These are phyloP conservation scores for Eristalis intricaria DNA, from an alignment of 2,888 invertebrate genomes.

Conservation along the genomic window DNA sequence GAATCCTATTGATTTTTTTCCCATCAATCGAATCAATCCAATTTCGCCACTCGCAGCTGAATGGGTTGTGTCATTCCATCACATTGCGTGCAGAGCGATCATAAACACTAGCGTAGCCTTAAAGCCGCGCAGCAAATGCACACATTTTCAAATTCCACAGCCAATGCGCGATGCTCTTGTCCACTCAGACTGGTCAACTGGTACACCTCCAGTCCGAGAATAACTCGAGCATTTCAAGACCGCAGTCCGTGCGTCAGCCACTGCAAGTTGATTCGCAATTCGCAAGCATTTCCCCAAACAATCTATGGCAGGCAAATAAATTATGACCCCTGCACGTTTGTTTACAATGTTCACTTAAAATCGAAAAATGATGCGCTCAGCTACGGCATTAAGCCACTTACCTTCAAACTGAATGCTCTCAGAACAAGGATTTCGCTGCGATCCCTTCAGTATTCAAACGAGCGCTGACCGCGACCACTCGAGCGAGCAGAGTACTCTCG, in stretches of 20 bases:
- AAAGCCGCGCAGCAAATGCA: no score
- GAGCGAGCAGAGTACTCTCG: slow-evolving; percentile 17
- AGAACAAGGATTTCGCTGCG: slow-evolving; percentile 37
- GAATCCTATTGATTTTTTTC: no score
- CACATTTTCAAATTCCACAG: no score
- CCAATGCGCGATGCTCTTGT: background rate
- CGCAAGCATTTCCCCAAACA: slow-evolving; percentile 17
- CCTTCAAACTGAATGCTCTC: slow-evolving; percentile 31
- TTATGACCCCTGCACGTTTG: background rate
- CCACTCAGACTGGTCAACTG: background rate
- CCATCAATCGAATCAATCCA: no score
- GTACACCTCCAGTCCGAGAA: background rate
- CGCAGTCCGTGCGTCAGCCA: background rate
- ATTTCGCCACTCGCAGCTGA: no score
- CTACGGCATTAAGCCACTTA: background rate
- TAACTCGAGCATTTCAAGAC: background rate
- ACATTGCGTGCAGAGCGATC: no score
- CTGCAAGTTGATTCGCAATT: slow-evolving; percentile 1
- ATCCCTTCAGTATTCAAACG: slow-evolving; percentile 14
- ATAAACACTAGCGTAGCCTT: no score
- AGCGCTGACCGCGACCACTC: slow-evolving; percentile 51
- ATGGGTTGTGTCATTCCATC: no score
- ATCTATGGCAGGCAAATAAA: slow-evolving; percentile 29
- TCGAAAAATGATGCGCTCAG: slow-evolving; percentile 4
- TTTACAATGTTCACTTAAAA: slow-evolving; percentile 12